Percentiles rank a stretch among this genome's conserved stretches.
phyloP scores from a whole-genome alignment of 2,113 vertebrate genomes.

The Dicaeum eximium region DNA sequence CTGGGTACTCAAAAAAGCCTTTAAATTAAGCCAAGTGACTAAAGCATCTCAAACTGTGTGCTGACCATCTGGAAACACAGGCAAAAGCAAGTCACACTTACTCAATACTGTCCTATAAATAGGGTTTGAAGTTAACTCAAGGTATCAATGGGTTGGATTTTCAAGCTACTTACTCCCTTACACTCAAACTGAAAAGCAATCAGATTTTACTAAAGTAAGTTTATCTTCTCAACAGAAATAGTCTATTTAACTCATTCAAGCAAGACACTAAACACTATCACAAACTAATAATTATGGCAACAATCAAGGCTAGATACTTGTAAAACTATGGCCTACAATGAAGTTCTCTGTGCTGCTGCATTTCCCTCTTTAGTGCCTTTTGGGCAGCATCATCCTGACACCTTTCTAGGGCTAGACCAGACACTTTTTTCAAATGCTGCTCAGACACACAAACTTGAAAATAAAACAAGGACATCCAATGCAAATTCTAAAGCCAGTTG shows the following conservation, averaged over 20 bases:
- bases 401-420: fast-evolving
- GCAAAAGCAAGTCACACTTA: neutral
- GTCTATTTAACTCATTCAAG: neutral
- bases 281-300: neutral
- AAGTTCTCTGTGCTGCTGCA: neutral
- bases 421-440: neutral
- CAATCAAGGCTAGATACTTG: neutral
- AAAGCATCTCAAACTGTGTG: neutral
- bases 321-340: neutral
- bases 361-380: neutral
- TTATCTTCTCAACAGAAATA: neutral
- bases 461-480: neutral
- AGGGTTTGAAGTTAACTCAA: neutral
- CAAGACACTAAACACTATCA: neutral
- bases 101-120: neutral
- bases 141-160: neutral
- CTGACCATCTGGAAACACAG: neutral
- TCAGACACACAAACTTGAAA: neutral
- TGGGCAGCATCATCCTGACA: neutral
- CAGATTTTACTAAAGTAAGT: neutral
- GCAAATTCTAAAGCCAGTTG: neutral
- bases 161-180: neutral
- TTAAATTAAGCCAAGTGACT: neutral
- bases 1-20: neutral
- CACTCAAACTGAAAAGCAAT: neutral